phyloP scores from a whole-genome alignment of 2,888 invertebrate species.

The Geophilus truncorum region DNA sequence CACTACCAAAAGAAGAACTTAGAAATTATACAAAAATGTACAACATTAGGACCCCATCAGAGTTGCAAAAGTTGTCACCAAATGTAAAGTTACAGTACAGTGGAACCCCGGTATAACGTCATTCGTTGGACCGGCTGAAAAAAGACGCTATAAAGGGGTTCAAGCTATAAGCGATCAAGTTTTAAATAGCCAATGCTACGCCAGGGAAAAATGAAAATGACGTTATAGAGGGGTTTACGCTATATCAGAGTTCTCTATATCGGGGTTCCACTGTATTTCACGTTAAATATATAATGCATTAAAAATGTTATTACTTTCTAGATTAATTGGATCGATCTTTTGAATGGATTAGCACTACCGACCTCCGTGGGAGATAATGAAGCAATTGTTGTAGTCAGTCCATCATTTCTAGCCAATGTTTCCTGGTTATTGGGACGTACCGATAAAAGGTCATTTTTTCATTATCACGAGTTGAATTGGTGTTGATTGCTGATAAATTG shows the following conservation, averaged over 20 bases:
- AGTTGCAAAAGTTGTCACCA: slow-evolving; percentile 58
- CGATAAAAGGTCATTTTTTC: slow-evolving; percentile 53
- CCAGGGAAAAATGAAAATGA: too few relatives aligned
- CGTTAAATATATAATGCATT: too few relatives aligned
- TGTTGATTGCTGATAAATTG: background rate
- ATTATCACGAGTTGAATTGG: background rate
- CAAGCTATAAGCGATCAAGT: too few relatives aligned
- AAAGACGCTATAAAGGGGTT: too few relatives aligned
- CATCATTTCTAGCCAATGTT: slow-evolving; percentile 68
- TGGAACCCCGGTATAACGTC: too few relatives aligned
- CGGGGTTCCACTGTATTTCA: background rate
- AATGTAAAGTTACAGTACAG: background rate
- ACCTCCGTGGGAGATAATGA: slow-evolving; percentile 58
- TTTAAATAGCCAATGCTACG: too few relatives aligned
- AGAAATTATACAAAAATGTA: slow-evolving; percentile 83
- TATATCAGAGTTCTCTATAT: too few relatives aligned
- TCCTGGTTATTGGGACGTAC: slow-evolving; percentile 58
- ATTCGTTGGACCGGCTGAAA: too few relatives aligned
- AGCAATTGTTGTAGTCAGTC: slow-evolving; percentile 76
- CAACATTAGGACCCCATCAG: slow-evolving; percentile 78
- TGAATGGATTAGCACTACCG: slow-evolving; percentile 65
- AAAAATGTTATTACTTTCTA: too few relatives aligned
- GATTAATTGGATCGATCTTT: slow-evolving; percentile 67
- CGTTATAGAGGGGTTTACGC: too few relatives aligned
- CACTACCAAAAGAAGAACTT: slow-evolving; percentile 79